Evolutionary conservation across 2,888 invertebrate species (phyloP).

Genomic region (Fragum sueziense): DNA sequence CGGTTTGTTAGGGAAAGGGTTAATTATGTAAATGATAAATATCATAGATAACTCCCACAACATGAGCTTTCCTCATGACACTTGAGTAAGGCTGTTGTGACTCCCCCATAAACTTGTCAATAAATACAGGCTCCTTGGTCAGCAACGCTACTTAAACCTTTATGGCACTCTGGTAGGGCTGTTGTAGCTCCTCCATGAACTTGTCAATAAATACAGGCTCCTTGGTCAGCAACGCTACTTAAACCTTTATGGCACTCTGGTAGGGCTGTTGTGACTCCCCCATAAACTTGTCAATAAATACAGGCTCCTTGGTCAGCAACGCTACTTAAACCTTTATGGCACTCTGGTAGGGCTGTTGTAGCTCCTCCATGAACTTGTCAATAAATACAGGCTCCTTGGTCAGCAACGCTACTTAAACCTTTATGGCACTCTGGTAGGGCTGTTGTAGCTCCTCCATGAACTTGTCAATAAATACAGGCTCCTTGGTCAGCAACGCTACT

Average conservation of each 20-base stretch:
- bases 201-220: conserved; percentile 72
- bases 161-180: conserved; percentile 70
- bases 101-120: conserved; percentile 62
- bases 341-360: conserved; percentile 68
- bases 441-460: conserved; percentile 63
- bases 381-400: conserved; percentile 75
- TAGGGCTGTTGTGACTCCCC: conserved; percentile 67
- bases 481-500: conserved; percentile 77
- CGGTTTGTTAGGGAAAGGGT: too few relatives aligned
- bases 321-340: conserved; percentile 76
- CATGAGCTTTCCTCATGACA: conserved; percentile 71
- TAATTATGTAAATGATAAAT: neutral
- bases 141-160: conserved; percentile 78
- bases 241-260: conserved; percentile 66
- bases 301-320: conserved; percentile 74
- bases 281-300: conserved; percentile 70
- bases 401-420: conserved; percentile 77
- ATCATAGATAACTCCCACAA: conserved; percentile 63
- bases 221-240: conserved; percentile 76
- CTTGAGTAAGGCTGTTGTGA: conserved; percentile 68
- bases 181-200: conserved; percentile 63
- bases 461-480: conserved; percentile 70
- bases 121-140: conserved; percentile 75
- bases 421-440: conserved; percentile 72
- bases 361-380: conserved; percentile 62